These are phyloP conservation scores for Chrosomus eos DNA, from an alignment of 2,797 vertebrate species.

Conservation along the genomic window DNA sequence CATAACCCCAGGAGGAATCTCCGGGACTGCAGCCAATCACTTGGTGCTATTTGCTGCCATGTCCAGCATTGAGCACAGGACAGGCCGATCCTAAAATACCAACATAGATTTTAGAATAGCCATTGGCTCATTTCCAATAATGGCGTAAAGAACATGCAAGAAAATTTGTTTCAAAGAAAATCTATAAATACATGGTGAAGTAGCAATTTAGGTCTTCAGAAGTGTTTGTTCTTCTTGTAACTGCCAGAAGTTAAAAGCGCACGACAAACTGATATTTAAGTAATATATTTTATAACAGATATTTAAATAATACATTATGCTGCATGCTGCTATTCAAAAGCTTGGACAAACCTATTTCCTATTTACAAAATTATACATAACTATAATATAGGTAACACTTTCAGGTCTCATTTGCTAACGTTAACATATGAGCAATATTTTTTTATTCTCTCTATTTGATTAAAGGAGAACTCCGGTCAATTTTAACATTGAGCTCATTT, in stretches of 20 bases:
- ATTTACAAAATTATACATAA: background rate
- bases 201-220: background rate
- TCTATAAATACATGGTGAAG: background rate
- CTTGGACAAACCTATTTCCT: background rate
- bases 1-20: constrained; percentile 47
- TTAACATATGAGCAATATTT: background rate
- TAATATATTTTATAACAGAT: background rate
- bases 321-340: no score
- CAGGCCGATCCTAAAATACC: constrained; percentile 22
- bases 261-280: background rate
- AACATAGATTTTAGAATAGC: constrained; percentile 23
- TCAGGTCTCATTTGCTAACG: background rate
- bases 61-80: constrained; percentile 24
- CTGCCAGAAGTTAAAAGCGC: background rate
- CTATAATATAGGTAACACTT: no score
- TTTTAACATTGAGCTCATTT: no score
- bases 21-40: constrained; percentile 11
- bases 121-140: constrained; percentile 13
- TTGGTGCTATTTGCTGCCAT: constrained; percentile 27
- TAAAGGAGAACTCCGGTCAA: no score
- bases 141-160: background rate
- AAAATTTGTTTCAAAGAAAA: background rate
- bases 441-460: constrained; percentile 11
- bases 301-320: background rate
- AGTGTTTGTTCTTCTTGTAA: background rate